These are phyloP conservation scores for Kradibia gibbosae DNA, from an alignment of 1,140 invertebrate genomes.

Conservation along the genomic window DNA sequence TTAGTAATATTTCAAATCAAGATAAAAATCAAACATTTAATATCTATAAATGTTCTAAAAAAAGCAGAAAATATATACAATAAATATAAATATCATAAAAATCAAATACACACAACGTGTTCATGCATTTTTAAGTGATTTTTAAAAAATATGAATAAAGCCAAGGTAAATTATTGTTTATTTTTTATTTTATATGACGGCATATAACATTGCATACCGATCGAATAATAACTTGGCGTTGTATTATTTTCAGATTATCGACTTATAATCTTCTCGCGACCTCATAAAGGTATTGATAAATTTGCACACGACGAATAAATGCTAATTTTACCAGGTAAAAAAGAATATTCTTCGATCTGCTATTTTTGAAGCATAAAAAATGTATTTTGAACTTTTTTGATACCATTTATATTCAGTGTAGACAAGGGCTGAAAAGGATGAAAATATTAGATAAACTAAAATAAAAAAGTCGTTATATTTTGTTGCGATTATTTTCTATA, in stretches of 20 bases:
- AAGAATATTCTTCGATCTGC: neutral
- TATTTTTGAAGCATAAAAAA: neutral
- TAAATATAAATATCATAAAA: neutral
- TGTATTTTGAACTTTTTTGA: neutral
- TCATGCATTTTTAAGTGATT: neutral
- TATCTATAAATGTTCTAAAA: too few relatives aligned
- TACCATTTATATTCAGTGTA: neutral
- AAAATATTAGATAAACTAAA: too few relatives aligned
- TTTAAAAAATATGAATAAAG: conserved; percentile 21
- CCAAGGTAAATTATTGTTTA: neutral
- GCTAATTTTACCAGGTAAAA: neutral
- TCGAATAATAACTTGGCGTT: neutral
- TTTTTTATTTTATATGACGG: neutral
- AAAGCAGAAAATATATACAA: too few relatives aligned
- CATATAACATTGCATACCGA: too few relatives aligned
- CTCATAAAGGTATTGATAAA: conserved; percentile 13
- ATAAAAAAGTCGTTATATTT: too few relatives aligned
- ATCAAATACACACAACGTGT: neutral
- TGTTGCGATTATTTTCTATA: too few relatives aligned
- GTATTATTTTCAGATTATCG: conserved; percentile 18
- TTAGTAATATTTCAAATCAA: too few relatives aligned
- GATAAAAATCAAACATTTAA: neutral
- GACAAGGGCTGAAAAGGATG: too few relatives aligned
- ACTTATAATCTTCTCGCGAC: conserved; percentile 25
- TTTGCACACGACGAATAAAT: neutral